Evolutionary conservation across 1,140 invertebrate species (phyloP), one percentile per base, ranked within the genome.

Genomic region (Parasteatoda tepidariorum): DNA sequence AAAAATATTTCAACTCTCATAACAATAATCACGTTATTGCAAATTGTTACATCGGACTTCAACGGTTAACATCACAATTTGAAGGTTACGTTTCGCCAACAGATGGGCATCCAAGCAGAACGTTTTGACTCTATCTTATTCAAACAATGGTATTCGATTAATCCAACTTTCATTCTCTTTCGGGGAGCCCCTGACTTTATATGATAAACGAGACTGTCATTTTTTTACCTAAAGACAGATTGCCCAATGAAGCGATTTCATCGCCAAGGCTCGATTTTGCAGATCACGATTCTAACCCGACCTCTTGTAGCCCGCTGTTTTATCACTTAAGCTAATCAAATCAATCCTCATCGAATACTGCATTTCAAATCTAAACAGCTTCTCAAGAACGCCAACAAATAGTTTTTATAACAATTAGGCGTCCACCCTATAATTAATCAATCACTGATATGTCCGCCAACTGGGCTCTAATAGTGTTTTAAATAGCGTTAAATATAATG

Each of bases 211-310:
- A 73, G 48, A 26, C n/a, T 57, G 70, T 57, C 70, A 73, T 5
- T 18, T 15, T 41, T n/a, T n/a, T n/a, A n/a, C n/a, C n/a, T 73
- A 73, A 59, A 55, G 70, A 73, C 70, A 73, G 70, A 73, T 73
- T 73, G 48, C 70, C 57, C 54, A 73, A 73, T 73, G 33, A 22
- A 31, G 31, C 54, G 11, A 26, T 48, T 55, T 59, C 38, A 48
- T 3, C n/a, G 38, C 28, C 38, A 9, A 73, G 28, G 26, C 48
- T 31, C 22, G 18, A 18, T 57, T 73, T 22, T 54, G 13, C 30
- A 22, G 31, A 33, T 73, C 70, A 73, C 70, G 70, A 73, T 73
- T 22, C 33, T 57, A 15, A 11, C 38, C 31, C 54, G 70, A 73
- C 70, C 70, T 55, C 31, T 26, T 11, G 54, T 24, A 24, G 13